Evolutionary conservation across 2,113 vertebrate genomes (phyloP), one percentile per base, ranked within the genome.

Genomic region (Tenebrosternarchus preto): DNA sequence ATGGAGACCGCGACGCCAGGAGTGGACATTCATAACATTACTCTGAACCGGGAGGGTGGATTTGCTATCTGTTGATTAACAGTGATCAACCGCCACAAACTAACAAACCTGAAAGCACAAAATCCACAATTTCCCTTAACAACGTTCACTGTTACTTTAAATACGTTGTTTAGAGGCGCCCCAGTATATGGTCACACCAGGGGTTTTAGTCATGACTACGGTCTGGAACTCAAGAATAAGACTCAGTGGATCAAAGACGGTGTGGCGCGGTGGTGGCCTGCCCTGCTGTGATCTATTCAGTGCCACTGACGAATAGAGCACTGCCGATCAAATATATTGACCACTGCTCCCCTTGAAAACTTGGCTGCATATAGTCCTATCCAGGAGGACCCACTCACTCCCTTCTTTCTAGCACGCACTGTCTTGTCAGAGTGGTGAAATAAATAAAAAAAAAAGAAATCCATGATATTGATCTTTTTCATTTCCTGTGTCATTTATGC

Each of bases 381-480:
- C 84, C 78, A 53, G 72, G 33, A 82, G 22, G 61, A 25, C 36
- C 66, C 76, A 55, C 36, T 53, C n/a, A 74, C 76, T 73, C 43
- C 17, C 63, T 75, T 33, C 70, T 57, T 59, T 68, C 8, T 4
- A 73, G 60, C 25, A 36, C 70, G 46, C 72, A 76, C 63, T 82
- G 80, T 76, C 71, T 80, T 68, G 80, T 71, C 77, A 73, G 66
- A 43, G 31, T 63, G 43, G 61, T n/a, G 27, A 50, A 57, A 59
- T 63, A 55, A 68, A 77, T 57, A 55, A 84, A 78, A 68, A 77
- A 66, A 55, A 84, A 78, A 80, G 43, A 73, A 73, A 85, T 85
- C 84, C 53, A 82, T 85, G 33, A 69, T 70, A 85, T 85, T 59
- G 84, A 85, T 82, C 72, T 73, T 53, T 12, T 77, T 75, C 80